Conservation (phyloP, 2,797 vertebrate genomes). For the Ispidina picta region DNA sequence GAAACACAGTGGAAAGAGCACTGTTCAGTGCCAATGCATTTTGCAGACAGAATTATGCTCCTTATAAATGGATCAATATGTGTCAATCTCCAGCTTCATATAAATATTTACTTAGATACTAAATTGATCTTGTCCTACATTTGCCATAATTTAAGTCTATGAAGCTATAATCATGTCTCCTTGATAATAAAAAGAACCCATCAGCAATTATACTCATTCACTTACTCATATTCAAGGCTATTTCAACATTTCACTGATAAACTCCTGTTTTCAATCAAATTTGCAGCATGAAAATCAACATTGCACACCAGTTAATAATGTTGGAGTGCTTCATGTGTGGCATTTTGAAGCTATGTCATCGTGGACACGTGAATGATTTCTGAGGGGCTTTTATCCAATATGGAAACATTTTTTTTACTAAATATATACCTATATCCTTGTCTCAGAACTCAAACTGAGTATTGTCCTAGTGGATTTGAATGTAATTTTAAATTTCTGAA, state of each 20-base stretch:
- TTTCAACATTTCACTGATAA: constrained; percentile 52
- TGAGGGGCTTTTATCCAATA: background rate
- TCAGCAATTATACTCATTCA: constrained; percentile 60
- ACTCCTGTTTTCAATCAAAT: constrained; percentile 59
- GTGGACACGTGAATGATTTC: background rate
- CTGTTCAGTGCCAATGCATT: background rate
- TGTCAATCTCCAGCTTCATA: constrained; percentile 42
- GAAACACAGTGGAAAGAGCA: background rate
- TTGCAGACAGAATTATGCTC: constrained; percentile 29
- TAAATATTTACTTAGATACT: constrained; percentile 64
- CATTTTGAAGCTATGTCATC: constrained; percentile 22
- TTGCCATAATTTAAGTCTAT: constrained; percentile 55
- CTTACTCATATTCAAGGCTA: constrained; percentile 35
- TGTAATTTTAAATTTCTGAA: background rate
- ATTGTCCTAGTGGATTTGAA: background rate
- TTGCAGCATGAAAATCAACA: constrained; percentile 39
- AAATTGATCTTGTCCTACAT: constrained; percentile 66
- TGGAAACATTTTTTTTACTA: background rate
- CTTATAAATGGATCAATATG: constrained; percentile 51
- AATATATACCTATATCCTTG: background rate
- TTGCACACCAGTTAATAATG: constrained; percentile 24
- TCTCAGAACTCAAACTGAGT: background rate
- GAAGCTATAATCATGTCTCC: constrained; percentile 59
- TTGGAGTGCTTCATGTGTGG: constrained; percentile 2
- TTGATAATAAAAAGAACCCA: constrained; percentile 64